phyloP scores from a whole-genome alignment of 92 coral and sea anemone species.

The Porites cylindrica region DNA sequence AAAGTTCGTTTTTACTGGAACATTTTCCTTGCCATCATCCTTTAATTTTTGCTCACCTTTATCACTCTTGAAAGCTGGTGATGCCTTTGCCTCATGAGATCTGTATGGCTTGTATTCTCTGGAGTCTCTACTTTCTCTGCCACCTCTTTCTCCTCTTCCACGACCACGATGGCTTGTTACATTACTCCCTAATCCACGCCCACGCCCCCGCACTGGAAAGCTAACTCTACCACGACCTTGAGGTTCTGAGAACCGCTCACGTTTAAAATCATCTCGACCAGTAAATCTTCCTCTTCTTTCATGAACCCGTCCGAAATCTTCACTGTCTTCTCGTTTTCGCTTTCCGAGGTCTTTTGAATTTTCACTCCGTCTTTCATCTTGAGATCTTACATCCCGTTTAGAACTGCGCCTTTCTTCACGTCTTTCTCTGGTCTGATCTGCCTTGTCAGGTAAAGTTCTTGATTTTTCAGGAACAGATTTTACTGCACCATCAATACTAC shows the following conservation, averaged over 20 bases:
- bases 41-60: conserved; percentile 20
- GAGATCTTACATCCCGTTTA: conserved; percentile 32
- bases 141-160: conserved; percentile 63
- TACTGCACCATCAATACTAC: conserved; percentile 1
- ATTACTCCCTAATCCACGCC: conserved; percentile 73
- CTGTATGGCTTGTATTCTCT: conserved; percentile 34
- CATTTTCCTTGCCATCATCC: conserved; percentile 47
- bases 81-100: conserved; percentile 27
- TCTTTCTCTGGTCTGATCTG: conserved; percentile 31
- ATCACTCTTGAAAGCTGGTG: not conserved
- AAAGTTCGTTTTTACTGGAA: conserved; percentile 32
- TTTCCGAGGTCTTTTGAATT: conserved; percentile 38
- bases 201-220: conserved; percentile 75
- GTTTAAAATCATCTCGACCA: conserved; percentile 41
- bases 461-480: conserved; percentile 13
- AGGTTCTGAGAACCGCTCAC: conserved; percentile 65
- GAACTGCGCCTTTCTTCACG: conserved; percentile 46
- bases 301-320: conserved; percentile 16
- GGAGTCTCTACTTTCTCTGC: conserved; percentile 46
- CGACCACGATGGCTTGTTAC: conserved; percentile 64
- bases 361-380: conserved; percentile 31
- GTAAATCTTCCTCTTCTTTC: conserved; percentile 44
- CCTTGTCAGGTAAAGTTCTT: conserved; percentile 1
- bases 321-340: conserved; percentile 46
- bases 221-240: conserved; percentile 73